Conservation (phyloP, 2,797 vertebrate genomes). For the Brachyrhaphis roseni region DNA sequence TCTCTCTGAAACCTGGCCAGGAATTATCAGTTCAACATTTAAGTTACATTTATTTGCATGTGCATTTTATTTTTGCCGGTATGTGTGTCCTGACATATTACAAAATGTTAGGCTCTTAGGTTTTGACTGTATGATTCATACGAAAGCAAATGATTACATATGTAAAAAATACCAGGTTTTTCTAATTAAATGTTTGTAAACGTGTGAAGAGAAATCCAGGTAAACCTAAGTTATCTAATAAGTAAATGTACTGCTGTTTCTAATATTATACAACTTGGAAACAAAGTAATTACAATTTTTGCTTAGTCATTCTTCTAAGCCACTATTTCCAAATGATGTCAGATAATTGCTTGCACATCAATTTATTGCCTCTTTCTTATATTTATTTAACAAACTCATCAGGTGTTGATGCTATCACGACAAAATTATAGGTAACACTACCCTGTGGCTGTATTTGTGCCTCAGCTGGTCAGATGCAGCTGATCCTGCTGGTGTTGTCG, state of each 20-base stretch:
- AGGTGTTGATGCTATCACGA: neutral
- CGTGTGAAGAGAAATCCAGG: neutral
- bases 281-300: neutral
- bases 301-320: neutral
- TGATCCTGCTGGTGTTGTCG: slow-evolving; percentile 21
- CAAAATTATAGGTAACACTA: slow-evolving; percentile 11
- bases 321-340: neutral
- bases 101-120: neutral
- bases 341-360: neutral
- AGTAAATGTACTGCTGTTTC: neutral
- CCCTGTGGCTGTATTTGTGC: slow-evolving; percentile 8
- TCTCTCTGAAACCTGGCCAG: slow-evolving; percentile 21
- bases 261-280: neutral
- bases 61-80: neutral
- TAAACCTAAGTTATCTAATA: neutral
- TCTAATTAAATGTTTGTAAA: neutral
- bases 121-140: neutral
- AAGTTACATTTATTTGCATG: neutral
- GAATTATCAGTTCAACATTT: slow-evolving; percentile 11
- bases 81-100: neutral
- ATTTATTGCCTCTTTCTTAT: neutral
- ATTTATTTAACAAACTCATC: slow-evolving; percentile 27
- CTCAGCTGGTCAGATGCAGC: slow-evolving; percentile 29
- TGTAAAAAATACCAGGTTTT: neutral
- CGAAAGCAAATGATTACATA: neutral